Percentiles rank a stretch among this genome's conserved stretches.
Evolutionary conservation across 2,113 vertebrate species (phyloP).

Genomic region (Entosphenus tridentatus): DNA sequence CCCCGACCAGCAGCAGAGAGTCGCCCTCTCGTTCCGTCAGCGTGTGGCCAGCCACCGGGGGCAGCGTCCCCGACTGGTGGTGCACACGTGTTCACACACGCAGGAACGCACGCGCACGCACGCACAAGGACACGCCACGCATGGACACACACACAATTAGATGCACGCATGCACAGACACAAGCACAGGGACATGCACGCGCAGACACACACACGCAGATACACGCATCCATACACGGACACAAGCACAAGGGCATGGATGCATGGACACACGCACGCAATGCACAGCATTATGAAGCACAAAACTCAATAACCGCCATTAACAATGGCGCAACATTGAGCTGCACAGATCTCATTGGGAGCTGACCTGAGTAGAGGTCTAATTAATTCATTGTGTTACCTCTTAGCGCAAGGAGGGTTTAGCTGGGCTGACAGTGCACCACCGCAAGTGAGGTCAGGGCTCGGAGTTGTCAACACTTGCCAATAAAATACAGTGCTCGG

Average conservation of each 20-base stretch:
- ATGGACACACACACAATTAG: background rate
- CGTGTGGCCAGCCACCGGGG: conserved; percentile 48
- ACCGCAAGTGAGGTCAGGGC: too few species aligned
- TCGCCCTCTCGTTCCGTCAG: conserved; percentile 38
- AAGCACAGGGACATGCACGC: background rate
- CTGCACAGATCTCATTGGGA: too few species aligned
- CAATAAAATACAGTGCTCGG: too few species aligned
- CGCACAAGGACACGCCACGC: background rate
- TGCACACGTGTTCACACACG: background rate
- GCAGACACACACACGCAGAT: background rate
- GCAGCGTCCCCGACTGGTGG: conserved; percentile 32
- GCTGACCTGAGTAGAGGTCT: too few species aligned
- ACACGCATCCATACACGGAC: background rate
- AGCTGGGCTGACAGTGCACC: too few species aligned
- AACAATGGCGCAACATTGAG: too few species aligned
- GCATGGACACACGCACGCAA: too few species aligned
- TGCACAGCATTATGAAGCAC: too few species aligned
- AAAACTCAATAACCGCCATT: too few species aligned
- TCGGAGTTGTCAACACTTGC: too few species aligned
- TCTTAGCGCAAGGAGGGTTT: too few species aligned
- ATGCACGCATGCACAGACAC: background rate
- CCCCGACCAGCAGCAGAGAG: conserved; percentile 47
- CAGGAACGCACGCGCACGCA: background rate
- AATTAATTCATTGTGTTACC: too few species aligned
- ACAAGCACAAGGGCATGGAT: background rate